Evolutionary conservation across 2,113 vertebrate genomes (phyloP).

Genomic region (Melierax canorus): DNA sequence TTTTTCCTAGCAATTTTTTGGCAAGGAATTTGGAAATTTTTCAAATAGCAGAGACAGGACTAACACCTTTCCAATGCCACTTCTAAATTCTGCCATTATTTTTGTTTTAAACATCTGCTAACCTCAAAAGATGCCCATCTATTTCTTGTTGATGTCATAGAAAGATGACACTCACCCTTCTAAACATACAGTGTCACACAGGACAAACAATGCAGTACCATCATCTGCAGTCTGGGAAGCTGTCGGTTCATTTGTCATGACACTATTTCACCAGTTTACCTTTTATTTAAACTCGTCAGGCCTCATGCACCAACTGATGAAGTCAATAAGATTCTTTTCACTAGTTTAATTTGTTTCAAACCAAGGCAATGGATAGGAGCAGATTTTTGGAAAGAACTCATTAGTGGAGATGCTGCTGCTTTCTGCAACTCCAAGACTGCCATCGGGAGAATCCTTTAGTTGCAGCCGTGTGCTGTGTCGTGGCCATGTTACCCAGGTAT

Average conservation of each 20-base stretch:
- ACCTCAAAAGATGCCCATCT: background rate
- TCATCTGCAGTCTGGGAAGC: background rate
- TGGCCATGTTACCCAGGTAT: background rate
- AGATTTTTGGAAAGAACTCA: background rate
- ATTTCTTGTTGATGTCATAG: background rate
- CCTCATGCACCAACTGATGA: background rate
- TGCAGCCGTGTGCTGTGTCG: background rate
- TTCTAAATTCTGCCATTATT: slow-evolving; percentile 7
- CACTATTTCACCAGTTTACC: background rate
- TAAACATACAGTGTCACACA: background rate
- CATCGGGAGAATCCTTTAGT: background rate
- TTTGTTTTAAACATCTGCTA: slow-evolving; percentile 2
- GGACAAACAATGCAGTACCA: background rate
- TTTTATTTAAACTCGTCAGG: background rate
- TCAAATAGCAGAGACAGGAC: slow-evolving; percentile 5
- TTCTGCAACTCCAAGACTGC: background rate
- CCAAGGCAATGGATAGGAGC: background rate
- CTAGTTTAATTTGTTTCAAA: background rate
- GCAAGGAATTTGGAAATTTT: slow-evolving; percentile 44
- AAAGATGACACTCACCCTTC: background rate
- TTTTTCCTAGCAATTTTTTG: slow-evolving; percentile 52
- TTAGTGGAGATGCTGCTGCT: background rate
- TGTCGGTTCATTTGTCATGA: background rate
- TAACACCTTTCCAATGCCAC: background rate
- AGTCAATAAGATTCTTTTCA: background rate